Percentiles rank a stretch among this genome's conserved stretches.
phyloP scores from a whole-genome alignment of 2,888 invertebrate genomes.

The Spicauda simplicius region DNA sequence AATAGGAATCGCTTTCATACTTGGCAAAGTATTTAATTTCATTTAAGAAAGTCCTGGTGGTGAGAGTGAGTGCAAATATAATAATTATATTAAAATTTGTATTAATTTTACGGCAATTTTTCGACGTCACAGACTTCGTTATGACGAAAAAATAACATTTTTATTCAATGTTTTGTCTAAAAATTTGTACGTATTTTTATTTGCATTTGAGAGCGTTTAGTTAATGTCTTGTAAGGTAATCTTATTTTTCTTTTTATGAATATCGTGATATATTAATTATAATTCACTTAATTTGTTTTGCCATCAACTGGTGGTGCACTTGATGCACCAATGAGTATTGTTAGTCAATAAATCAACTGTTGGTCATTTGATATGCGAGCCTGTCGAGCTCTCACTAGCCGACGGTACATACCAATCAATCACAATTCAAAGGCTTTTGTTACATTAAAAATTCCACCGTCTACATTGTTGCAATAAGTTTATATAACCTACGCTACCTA shows the following conservation, averaged over 20 bases:
- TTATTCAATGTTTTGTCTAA: too few relatives aligned
- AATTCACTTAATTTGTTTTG: neutral
- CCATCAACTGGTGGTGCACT: neutral
- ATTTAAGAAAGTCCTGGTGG: constrained; percentile 80
- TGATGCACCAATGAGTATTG: constrained; percentile 24
- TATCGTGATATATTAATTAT: neutral
- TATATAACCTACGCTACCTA: constrained; percentile 44
- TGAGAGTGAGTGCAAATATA: constrained; percentile 68
- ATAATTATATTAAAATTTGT: constrained; percentile 31
- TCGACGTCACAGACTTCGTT: too few relatives aligned
- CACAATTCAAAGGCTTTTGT: constrained; percentile 43
- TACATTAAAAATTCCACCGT: constrained; percentile 43
- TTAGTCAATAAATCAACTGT: constrained; percentile 45
- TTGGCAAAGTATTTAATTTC: constrained; percentile 79
- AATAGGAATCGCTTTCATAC: constrained; percentile 70
- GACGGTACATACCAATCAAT: constrained; percentile 58
- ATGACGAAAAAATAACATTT: too few relatives aligned
- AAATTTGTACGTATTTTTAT: too few relatives aligned
- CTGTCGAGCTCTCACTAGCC: constrained; percentile 56
- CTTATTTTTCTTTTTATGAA: too few relatives aligned
- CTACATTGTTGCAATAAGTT: constrained; percentile 40
- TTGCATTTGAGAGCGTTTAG: too few relatives aligned
- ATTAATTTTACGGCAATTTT: too few relatives aligned
- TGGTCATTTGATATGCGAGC: constrained; percentile 50
- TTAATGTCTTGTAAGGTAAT: too few relatives aligned